A percentile compares a stretch with the other conserved stretches of the same genome.
Evolutionary conservation across 2,113 vertebrate genomes (phyloP).

Genomic region (Sylvietta virens): DNA sequence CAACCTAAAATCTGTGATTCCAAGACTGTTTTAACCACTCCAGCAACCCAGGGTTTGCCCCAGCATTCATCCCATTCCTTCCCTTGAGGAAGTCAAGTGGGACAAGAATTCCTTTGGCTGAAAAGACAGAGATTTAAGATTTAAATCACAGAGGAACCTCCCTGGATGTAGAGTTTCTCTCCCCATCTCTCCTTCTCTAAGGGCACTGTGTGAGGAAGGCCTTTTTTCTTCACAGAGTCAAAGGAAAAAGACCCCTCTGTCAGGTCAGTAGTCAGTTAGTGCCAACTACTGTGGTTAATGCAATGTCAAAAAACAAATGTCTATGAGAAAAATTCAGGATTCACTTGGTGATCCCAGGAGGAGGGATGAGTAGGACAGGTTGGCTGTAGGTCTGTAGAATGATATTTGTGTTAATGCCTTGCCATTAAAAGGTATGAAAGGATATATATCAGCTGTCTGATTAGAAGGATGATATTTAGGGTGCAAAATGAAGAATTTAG

Average conservation of each 20-base stretch:
- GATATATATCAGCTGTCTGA: rapidly evolving
- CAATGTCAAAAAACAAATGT: background rate
- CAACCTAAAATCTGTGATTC: background rate
- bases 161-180: background rate
- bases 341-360: background rate
- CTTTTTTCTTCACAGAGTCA: background rate
- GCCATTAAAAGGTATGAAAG: background rate
- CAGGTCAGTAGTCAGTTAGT: background rate
- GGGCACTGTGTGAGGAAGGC: background rate
- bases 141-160: background rate
- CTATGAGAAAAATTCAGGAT: background rate
- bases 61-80: background rate
- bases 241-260: rapidly evolving
- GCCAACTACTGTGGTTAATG: background rate
- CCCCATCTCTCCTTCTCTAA: background rate
- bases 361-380: background rate
- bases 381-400: background rate
- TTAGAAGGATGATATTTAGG: background rate
- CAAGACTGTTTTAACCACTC: background rate
- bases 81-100: rapidly evolving
- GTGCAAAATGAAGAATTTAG: background rate
- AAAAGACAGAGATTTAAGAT: background rate
- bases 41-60: background rate
- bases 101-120: background rate
- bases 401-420: background rate